These are phyloP conservation scores for Actinopyga echinites DNA, from an alignment of 53 echinoderm and acorn worm species.

Conservation along the genomic window DNA sequence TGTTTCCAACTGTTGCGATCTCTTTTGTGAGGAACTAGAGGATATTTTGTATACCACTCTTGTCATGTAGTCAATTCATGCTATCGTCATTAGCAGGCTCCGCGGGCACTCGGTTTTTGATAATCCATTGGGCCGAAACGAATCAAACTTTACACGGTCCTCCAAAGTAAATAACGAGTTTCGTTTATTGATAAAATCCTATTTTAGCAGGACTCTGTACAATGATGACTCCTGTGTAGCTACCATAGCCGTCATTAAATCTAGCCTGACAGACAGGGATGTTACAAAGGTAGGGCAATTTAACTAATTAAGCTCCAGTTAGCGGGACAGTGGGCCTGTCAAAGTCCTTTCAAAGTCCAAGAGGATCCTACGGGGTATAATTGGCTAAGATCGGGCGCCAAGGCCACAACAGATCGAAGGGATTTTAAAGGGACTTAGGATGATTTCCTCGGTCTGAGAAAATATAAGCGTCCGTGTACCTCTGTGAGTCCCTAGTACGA, in stretches of 20 bases:
- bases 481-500: too few species aligned
- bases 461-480: too few species aligned
- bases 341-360: background rate
- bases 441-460: too few species aligned
- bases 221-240: constrained; percentile 13
- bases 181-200: constrained; percentile 19
- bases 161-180: constrained; percentile 17
- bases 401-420: constrained; percentile 25
- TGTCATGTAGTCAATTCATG: too few species aligned
- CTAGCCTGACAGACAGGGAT: background rate
- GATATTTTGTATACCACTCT: too few species aligned
- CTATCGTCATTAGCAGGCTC: too few species aligned
- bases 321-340: constrained; percentile 20
- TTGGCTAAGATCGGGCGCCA: constrained; percentile 29
- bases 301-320: constrained; percentile 28
- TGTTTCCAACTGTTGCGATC: too few species aligned
- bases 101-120: too few species aligned
- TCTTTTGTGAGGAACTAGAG: too few species aligned
- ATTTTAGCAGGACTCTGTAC: background rate
- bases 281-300: constrained; percentile 23
- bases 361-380: constrained; percentile 19
- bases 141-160: constrained; percentile 33
- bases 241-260: constrained; percentile 10
- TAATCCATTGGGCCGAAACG: constrained; percentile 8
- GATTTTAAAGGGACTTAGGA: background rate